phyloP scores from a whole-genome alignment of 2,888 invertebrate species.

The Cheilosia grossa region DNA sequence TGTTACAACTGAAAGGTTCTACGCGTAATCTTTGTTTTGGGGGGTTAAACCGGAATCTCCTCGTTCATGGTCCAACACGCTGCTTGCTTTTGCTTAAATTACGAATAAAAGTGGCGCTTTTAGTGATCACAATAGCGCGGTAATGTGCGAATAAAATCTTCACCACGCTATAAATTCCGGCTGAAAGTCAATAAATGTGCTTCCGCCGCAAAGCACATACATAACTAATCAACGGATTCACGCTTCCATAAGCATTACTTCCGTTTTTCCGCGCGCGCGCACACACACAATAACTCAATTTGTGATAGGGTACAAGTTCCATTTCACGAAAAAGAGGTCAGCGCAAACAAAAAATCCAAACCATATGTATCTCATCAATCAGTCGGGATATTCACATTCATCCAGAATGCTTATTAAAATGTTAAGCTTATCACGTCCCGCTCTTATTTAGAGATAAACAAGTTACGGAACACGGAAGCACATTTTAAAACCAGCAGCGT shows the following conservation, averaged over 20 bases:
- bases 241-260: constrained; percentile 16
- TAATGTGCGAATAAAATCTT: not conserved
- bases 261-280: not conserved
- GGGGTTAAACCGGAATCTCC: too few relatives aligned
- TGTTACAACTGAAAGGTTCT: too few relatives aligned
- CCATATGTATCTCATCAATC: constrained; percentile 29
- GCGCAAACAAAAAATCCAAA: not conserved
- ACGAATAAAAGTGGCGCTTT: not conserved
- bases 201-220: not conserved
- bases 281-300: not conserved
- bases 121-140: not conserved
- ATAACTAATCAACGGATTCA: constrained; percentile 21
- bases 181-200: constrained; percentile 18
- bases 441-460: constrained; percentile 58
- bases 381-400: constrained; percentile 14
- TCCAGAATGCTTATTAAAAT: constrained; percentile 35
- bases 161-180: not conserved
- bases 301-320: not conserved
- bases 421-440: constrained; percentile 20
- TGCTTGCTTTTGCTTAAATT: too few relatives aligned
- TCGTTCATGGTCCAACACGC: too few relatives aligned
- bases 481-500: constrained; percentile 3
- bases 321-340: too few relatives aligned
- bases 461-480: constrained; percentile 11
- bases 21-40: too few relatives aligned